Evolutionary conservation across 2,113 vertebrate species (phyloP).

Genomic region (Podarcis muralis): DNA sequence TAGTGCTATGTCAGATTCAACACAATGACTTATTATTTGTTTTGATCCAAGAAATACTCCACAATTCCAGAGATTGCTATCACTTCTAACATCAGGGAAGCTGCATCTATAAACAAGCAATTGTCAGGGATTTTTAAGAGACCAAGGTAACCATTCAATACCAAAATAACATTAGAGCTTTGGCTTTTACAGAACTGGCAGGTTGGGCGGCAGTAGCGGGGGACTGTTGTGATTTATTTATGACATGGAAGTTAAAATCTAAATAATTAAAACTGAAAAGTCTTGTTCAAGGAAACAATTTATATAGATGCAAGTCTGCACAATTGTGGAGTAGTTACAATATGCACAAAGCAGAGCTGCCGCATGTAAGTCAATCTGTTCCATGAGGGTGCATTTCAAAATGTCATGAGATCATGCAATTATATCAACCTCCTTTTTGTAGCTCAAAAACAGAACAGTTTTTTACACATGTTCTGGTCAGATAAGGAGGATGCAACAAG

Average conservation of each 20-base stretch:
- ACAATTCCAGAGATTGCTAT: background rate
- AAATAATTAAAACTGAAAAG: constrained; percentile 26
- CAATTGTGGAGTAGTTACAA: background rate
- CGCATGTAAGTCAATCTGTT: background rate
- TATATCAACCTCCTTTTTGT: background rate
- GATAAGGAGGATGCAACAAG: background rate
- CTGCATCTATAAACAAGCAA: background rate
- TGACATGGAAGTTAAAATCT: constrained; percentile 11
- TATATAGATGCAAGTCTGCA: background rate
- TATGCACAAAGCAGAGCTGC: constrained; percentile 1
- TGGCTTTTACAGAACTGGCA: background rate
- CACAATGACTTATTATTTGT: too few species aligned
- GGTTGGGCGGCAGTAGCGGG: background rate
- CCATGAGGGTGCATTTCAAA: background rate
- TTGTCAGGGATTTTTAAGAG: background rate
- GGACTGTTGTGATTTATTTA: constrained; percentile 15
- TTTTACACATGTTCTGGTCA: background rate
- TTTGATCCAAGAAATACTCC: too few species aligned
- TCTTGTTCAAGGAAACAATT: constrained; percentile 4
- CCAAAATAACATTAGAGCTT: background rate
- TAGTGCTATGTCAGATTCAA: too few species aligned
- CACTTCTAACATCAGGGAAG: background rate
- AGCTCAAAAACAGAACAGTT: background rate
- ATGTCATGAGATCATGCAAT: background rate
- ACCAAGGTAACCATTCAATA: background rate